phyloP scores from a whole-genome alignment of 2,888 invertebrate genomes.

The Troides helena region DNA sequence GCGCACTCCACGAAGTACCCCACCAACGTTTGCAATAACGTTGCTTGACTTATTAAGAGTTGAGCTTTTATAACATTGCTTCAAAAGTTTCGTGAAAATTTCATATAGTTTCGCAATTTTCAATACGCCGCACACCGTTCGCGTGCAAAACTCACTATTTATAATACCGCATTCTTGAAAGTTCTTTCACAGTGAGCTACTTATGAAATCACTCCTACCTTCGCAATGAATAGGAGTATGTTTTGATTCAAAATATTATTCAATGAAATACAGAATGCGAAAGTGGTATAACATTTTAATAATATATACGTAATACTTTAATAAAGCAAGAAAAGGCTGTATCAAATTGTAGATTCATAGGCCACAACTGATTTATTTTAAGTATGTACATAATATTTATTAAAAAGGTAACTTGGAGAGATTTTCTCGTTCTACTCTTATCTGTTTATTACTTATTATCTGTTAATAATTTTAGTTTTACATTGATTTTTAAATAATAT shows the following conservation, averaged over 20 bases:
- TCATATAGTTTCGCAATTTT: slow-evolving; percentile 24
- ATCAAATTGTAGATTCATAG: no score
- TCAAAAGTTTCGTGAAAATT: slow-evolving; percentile 19
- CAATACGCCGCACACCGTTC: slow-evolving; percentile 14
- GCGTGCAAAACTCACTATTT: slow-evolving; percentile 10
- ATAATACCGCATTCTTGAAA: slow-evolving; percentile 18
- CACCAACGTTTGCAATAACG: slow-evolving; percentile 19
- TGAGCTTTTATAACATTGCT: slow-evolving; percentile 24
- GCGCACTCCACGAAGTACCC: slow-evolving; percentile 21
- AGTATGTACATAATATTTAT: no score
- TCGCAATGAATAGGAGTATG: slow-evolving; percentile 12
- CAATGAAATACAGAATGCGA: background rate
- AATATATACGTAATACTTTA: no score
- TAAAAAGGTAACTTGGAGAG: no score
- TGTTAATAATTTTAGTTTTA: no score
- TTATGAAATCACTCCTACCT: slow-evolving; percentile 11
- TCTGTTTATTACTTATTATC: no score
- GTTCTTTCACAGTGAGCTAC: slow-evolving; percentile 17
- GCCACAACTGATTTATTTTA: no score
- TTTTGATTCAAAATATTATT: background rate
- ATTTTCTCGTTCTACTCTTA: no score
- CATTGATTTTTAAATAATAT: no score
- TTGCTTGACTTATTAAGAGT: slow-evolving; percentile 28
- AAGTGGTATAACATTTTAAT: background rate
- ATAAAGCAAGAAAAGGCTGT: no score